These are phyloP conservation scores for Erebia aethiops DNA, from an alignment of 2,888 invertebrate genomes.

Conservation along the genomic window DNA sequence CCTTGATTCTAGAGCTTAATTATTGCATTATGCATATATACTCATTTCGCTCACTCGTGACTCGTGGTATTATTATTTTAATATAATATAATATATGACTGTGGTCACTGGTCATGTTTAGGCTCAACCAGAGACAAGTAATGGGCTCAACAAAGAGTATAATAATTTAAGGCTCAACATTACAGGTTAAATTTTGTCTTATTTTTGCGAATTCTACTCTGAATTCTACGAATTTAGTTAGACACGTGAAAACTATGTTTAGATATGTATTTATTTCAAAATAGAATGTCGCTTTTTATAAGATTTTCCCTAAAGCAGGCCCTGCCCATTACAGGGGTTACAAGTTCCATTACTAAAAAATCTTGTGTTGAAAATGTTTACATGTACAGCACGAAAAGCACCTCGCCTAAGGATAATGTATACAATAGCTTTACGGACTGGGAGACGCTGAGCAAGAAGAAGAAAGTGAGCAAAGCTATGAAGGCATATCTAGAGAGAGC, in stretches of 20 bases:
- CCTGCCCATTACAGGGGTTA: conserved; percentile 50
- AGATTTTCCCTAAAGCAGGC: conserved; percentile 54
- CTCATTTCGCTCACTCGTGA: too few relatives aligned
- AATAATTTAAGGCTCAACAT: too few relatives aligned
- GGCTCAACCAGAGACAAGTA: too few relatives aligned
- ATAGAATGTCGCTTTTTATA: conserved; percentile 53
- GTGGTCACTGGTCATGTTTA: too few relatives aligned
- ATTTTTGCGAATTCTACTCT: not conserved
- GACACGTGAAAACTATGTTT: not conserved
- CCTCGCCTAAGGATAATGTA: conserved; percentile 48
- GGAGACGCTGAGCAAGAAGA: conserved; percentile 76
- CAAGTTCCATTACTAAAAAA: conserved; percentile 32
- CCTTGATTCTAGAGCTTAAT: too few relatives aligned
- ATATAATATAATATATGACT: too few relatives aligned
- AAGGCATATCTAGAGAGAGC: conserved; percentile 93
- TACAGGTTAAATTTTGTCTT: too few relatives aligned
- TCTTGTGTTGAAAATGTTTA: conserved; percentile 48
- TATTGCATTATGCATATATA: too few relatives aligned
- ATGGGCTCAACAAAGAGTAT: too few relatives aligned
- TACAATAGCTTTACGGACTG: conserved; percentile 66
- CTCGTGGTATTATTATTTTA: too few relatives aligned
- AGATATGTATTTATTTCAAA: conserved; percentile 21
- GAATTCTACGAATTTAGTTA: not conserved
- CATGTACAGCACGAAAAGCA: conserved; percentile 53
- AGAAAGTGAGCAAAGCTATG: conserved; percentile 94